phyloP scores from a whole-genome alignment of 2,797 vertebrate species.

The Tragelaphus oryx region DNA sequence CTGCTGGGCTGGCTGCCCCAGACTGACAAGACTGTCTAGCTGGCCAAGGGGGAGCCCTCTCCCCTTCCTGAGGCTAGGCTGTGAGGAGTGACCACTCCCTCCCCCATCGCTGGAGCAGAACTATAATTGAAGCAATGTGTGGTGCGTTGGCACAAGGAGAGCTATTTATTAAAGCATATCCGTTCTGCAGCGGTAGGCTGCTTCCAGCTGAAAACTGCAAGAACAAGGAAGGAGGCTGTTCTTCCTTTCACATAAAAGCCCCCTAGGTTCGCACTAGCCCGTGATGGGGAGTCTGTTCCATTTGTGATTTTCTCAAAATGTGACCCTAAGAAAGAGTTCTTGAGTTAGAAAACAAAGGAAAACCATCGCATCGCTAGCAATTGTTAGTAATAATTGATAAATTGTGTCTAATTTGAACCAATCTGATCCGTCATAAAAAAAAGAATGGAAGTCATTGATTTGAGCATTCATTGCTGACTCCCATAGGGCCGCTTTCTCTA shows the following conservation, averaged over 20 bases:
- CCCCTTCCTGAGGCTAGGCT: background rate
- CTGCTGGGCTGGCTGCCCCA: background rate
- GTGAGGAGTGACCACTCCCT: background rate
- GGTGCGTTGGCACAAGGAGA: background rate
- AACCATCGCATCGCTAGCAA: background rate
- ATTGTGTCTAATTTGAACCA: background rate
- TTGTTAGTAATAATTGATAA: conserved; percentile 55
- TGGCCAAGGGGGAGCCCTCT: background rate
- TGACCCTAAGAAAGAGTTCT: background rate
- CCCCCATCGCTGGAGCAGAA: background rate
- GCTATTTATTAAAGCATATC: background rate
- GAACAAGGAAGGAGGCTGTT: background rate
- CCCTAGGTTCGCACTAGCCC: fast-evolving
- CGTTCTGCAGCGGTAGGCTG: background rate
- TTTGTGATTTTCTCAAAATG: background rate
- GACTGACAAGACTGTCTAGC: background rate
- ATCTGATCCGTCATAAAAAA: background rate
- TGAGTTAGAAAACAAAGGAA: background rate
- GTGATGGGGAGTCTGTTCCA: background rate
- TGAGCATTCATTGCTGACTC: conserved; percentile 2
- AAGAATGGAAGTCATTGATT: conserved; percentile 46
- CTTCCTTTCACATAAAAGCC: background rate
- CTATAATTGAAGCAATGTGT: conserved; percentile 20
- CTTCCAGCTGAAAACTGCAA: background rate
- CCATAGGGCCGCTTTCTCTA: background rate